Conservation (phyloP, 2,113 vertebrate species). For the Gymnocephalus cernua region DNA sequence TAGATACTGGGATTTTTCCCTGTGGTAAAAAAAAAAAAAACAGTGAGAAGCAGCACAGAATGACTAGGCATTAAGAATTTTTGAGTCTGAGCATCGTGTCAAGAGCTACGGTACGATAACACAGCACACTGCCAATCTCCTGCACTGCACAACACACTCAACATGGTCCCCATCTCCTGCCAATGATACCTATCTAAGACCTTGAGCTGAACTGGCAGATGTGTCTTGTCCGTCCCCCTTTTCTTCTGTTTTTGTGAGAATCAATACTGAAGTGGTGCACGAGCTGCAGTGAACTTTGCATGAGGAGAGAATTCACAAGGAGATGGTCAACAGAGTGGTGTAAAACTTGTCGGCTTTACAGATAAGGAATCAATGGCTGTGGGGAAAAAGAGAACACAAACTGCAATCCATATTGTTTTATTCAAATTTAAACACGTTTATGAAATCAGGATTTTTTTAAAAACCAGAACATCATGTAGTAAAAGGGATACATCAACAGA, state of each 20-base stretch:
- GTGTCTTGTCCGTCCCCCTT: constrained; percentile 1
- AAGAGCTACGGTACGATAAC: constrained; percentile 19
- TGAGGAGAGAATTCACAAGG: background rate
- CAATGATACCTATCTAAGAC: constrained; percentile 14
- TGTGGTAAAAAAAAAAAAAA: background rate
- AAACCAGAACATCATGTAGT: background rate
- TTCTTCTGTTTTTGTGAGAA: constrained; percentile 3
- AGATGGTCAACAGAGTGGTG: constrained; percentile 20
- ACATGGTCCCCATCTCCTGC: constrained; percentile 23
- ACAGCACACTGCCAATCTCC: constrained; percentile 5
- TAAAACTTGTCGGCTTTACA: constrained; percentile 29
- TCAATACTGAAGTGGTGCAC: background rate
- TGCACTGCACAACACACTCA: constrained; percentile 25
- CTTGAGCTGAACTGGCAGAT: constrained; percentile 38
- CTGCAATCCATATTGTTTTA: background rate
- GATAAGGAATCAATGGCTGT: constrained; percentile 25
- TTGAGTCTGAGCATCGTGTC: constrained; percentile 1
- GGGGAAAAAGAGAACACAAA: constrained; percentile 7
- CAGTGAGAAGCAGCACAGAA: constrained; percentile 15
- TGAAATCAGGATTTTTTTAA: background rate
- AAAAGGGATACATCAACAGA: background rate
- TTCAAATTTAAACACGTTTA: background rate
- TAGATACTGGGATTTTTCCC: constrained; percentile 62
- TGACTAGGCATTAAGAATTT: background rate
- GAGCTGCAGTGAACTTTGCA: background rate